Evolutionary conservation across 1,140 invertebrate species (phyloP).

Genomic region (Scaptomyza pallida): DNA sequence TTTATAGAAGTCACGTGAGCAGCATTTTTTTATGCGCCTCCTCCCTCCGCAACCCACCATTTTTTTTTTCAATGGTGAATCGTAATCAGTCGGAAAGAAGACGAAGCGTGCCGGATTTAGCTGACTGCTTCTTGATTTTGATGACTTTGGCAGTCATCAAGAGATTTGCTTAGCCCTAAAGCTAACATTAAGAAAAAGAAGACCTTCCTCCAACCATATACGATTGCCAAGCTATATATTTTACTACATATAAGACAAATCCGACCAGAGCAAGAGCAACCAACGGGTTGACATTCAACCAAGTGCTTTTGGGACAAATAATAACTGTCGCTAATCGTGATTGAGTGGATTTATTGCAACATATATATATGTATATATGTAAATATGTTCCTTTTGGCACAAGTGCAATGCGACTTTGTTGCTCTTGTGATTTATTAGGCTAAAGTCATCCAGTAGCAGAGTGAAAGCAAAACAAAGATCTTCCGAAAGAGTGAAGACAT

Average conservation of each 20-base stretch:
- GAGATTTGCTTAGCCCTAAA: constrained; percentile 37
- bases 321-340: constrained; percentile 50
- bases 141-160: constrained; percentile 51
- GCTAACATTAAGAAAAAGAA: constrained; percentile 1
- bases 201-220: not conserved
- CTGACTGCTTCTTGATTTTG: constrained; percentile 49
- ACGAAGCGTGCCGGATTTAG: constrained; percentile 45
- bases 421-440: constrained; percentile 44
- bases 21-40: constrained; percentile 53
- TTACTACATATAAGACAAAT: constrained; percentile 9
- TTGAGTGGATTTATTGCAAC: constrained; percentile 41
- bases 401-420: constrained; percentile 25
- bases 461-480: not conserved
- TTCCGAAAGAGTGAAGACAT: constrained; percentile 10
- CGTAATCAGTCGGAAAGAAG: constrained; percentile 46
- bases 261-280: not conserved
- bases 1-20: constrained; percentile 75
- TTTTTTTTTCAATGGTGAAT: constrained; percentile 1
- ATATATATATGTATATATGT: too few species aligned
- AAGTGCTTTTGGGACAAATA: constrained; percentile 31
- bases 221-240: not conserved
- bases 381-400: not conserved
- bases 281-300: constrained; percentile 18
- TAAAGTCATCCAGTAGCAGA: constrained; percentile 2
- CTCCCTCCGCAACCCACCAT: not conserved